A percentile compares a stretch with the other conserved stretches of the same genome.
These are phyloP conservation scores for Nycteola revayana DNA, from an alignment of 2,888 invertebrate species.

Conservation along the genomic window DNA sequence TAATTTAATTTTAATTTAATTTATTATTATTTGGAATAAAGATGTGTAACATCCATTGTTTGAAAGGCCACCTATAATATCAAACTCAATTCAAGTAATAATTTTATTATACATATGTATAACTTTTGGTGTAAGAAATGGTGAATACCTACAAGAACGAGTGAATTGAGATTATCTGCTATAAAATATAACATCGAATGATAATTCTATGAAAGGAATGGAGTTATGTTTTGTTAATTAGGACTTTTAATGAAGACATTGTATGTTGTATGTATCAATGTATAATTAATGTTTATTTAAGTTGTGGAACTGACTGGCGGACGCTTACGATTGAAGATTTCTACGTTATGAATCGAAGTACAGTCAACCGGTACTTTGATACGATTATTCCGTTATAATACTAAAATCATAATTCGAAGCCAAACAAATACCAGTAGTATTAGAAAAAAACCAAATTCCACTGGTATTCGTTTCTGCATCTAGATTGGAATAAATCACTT, in stretches of 20 bases:
- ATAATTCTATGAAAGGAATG: constrained; percentile 8
- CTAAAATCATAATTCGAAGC: no score
- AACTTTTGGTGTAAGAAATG: background rate
- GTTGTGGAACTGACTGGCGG: constrained; percentile 21
- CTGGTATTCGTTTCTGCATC: no score
- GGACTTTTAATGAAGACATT: constrained; percentile 48
- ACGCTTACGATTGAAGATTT: no score
- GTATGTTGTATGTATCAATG: constrained; percentile 45
- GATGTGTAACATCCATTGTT: constrained; percentile 8
- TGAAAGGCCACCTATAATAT: constrained; percentile 5
- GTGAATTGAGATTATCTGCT: constrained; percentile 10
- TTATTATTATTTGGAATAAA: background rate
- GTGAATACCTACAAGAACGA: constrained; percentile 5
- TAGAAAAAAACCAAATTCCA: no score
- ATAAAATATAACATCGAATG: constrained; percentile 13
- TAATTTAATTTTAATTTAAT: no score
- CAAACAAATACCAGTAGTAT: no score
- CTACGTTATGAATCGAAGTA: no score
- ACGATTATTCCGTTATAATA: no score
- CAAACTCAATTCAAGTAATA: constrained; percentile 5
- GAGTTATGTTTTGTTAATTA: constrained; percentile 24
- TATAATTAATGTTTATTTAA: constrained; percentile 44
- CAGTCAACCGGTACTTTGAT: no score
- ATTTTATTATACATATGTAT: background rate
- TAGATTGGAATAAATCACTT: no score